These are phyloP conservation scores for Sclerodermus sp. DNA, from an alignment of 2,888 invertebrate species.

Conservation along the genomic window DNA sequence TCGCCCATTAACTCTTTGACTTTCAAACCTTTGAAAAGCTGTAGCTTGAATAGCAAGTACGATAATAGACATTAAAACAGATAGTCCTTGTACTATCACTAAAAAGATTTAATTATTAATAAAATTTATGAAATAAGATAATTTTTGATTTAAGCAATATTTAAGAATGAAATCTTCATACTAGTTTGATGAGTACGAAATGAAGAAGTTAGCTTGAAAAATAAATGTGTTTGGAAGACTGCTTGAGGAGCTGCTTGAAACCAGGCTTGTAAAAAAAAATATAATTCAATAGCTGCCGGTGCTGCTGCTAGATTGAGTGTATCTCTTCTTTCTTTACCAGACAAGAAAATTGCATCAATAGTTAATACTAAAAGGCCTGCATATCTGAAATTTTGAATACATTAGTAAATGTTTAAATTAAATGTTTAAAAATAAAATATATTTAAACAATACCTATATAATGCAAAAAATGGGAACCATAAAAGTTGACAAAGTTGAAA, in stretches of 20 bases:
- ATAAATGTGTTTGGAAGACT: slow-evolving; percentile 67
- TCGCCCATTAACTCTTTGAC: slow-evolving; percentile 73
- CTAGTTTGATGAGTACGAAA: slow-evolving; percentile 68
- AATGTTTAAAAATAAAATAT: not conserved
- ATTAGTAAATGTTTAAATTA: not conserved
- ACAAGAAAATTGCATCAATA: slow-evolving; percentile 68
- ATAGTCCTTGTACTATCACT: slow-evolving; percentile 71
- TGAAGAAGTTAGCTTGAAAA: slow-evolving; percentile 62
- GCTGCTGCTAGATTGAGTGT: slow-evolving; percentile 65
- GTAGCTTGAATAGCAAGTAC: slow-evolving; percentile 73
- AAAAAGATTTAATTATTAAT: slow-evolving; percentile 25
- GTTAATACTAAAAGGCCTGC: slow-evolving; percentile 76
- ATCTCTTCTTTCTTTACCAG: slow-evolving; percentile 65
- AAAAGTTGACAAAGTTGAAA: slow-evolving; percentile 45
- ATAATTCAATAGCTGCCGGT: slow-evolving; percentile 74
- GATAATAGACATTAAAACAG: slow-evolving; percentile 68
- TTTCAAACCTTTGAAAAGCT: slow-evolving; percentile 75
- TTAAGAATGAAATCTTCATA: slow-evolving; percentile 42
- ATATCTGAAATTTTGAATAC: slow-evolving; percentile 60
- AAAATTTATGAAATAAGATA: not conserved
- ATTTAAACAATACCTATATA: slow-evolving; percentile 42
- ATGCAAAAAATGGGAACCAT: slow-evolving; percentile 49
- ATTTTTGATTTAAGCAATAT: not conserved
- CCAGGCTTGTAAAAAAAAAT: slow-evolving; percentile 77
- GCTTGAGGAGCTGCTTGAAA: slow-evolving; percentile 77